Conservation (phyloP, 2,113 vertebrate genomes). For the Lucifuga dentata region DNA sequence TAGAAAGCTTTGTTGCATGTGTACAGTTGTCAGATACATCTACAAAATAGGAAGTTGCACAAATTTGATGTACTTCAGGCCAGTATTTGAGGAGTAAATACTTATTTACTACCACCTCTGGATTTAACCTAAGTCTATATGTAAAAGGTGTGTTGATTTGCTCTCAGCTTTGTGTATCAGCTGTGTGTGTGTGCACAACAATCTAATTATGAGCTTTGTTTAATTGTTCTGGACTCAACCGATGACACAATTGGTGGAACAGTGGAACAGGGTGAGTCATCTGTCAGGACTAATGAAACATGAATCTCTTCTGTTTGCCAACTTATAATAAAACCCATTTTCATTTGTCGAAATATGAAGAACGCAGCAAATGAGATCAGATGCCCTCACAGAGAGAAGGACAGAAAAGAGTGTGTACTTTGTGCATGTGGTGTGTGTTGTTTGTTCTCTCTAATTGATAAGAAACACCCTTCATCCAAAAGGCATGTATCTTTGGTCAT, state of each 20-base stretch:
- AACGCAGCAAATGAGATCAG: conserved; percentile 9
- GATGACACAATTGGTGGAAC: conserved; percentile 38
- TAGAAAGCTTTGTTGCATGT: no score
- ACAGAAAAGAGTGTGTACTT: not conserved
- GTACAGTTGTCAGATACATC: no score
- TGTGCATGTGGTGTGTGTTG: not conserved
- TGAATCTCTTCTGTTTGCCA: conserved; percentile 21
- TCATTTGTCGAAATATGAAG: conserved; percentile 34
- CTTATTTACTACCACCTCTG: no score
- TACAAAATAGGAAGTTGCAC: no score
- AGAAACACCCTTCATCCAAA: conserved; percentile 53
- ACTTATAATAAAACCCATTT: conserved; percentile 15
- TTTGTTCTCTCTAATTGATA: conserved; percentile 44
- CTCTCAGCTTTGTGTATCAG: not conserved
- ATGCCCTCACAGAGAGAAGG: conserved; percentile 31
- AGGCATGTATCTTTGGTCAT: conserved; percentile 55
- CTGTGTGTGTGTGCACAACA: conserved; percentile 8
- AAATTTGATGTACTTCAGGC: no score
- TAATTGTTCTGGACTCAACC: conserved; percentile 8
- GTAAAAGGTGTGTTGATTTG: not conserved
- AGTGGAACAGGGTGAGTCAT: conserved; percentile 49
- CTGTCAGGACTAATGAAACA: conserved; percentile 12
- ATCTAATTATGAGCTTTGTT: conserved; percentile 17
- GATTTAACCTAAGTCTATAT: no score
- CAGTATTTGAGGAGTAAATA: no score